Evolutionary conservation across 2,888 invertebrate genomes (phyloP).

Genomic region (Xylota segnis): DNA sequence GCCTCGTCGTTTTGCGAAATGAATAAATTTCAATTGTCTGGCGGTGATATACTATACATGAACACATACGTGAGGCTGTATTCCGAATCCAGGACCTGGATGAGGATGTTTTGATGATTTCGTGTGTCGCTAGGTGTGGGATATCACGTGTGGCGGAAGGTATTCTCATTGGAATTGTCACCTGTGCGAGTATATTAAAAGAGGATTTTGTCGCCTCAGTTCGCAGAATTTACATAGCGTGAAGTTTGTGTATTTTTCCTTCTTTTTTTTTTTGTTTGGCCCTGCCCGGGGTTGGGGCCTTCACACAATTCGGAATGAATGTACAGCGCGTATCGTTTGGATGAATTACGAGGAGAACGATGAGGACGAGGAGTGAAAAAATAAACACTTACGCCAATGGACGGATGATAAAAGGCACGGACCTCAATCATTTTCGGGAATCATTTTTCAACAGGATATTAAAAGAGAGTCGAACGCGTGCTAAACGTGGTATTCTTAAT

Average conservation of each 20-base stretch:
- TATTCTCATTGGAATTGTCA: constrained; percentile 71
- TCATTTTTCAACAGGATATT: constrained; percentile 75
- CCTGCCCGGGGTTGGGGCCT: constrained; percentile 12
- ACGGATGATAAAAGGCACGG: constrained; percentile 63
- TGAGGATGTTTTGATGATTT: constrained; percentile 41
- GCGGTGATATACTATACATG: constrained; percentile 54
- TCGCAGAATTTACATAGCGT: constrained; percentile 70
- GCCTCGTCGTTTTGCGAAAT: constrained; percentile 60
- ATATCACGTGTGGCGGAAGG: constrained; percentile 55
- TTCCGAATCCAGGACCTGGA: constrained; percentile 33
- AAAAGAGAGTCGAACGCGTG: constrained; percentile 46
- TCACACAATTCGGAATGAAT: constrained; percentile 48
- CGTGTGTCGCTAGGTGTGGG: constrained; percentile 10
- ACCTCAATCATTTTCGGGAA: constrained; percentile 64
- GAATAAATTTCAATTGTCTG: constrained; percentile 76
- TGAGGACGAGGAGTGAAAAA: constrained; percentile 11
- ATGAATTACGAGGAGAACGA: constrained; percentile 32
- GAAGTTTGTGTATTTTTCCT: constrained; percentile 57
- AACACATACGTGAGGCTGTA: constrained; percentile 11
- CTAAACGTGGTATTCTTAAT: constrained; percentile 35
- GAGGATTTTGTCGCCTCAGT: constrained; percentile 75
- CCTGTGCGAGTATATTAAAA: constrained; percentile 75
- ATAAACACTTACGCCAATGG: constrained; percentile 59
- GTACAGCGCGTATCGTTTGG: constrained; percentile 23
- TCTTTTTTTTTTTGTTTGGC: neutral